Percentiles rank a stretch among this genome's conserved stretches.
These are phyloP conservation scores for Syngnathus acus DNA, from an alignment of 2,797 vertebrate species.

Conservation along the genomic window DNA sequence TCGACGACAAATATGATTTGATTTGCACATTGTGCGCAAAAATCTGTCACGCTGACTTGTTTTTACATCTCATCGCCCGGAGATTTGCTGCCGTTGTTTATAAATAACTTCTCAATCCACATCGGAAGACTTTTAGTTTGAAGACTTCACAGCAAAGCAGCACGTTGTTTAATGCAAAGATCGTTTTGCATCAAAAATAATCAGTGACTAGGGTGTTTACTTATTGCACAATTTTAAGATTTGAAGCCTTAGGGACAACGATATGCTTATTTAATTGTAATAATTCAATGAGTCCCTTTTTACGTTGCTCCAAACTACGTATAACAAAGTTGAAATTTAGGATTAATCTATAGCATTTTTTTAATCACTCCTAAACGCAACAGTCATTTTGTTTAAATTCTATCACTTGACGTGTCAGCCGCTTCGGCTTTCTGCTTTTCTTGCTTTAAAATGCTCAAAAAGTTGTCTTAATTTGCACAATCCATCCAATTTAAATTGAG, in stretches of 20 bases:
- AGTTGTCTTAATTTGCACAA: background rate
- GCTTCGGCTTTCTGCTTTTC: background rate
- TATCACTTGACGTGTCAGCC: background rate
- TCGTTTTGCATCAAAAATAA: background rate
- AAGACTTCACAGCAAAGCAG: background rate
- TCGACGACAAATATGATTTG: constrained; percentile 44
- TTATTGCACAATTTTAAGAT: background rate
- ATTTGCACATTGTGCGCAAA: constrained; percentile 22
- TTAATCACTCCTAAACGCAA: background rate
- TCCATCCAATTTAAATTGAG: background rate
- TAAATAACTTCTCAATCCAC: background rate
- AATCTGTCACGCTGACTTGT: constrained; percentile 1
- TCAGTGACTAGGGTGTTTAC: background rate
- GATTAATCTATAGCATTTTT: background rate
- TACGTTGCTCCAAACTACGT: background rate
- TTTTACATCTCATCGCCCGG: background rate
- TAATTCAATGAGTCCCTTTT: background rate
- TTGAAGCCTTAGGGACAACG: background rate
- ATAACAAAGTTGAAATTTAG: background rate
- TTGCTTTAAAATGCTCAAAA: constrained; percentile 1
- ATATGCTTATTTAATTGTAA: background rate
- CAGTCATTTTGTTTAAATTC: background rate
- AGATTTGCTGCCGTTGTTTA: background rate
- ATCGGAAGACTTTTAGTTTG: background rate
- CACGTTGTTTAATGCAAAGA: background rate